A percentile compares a stretch with the other conserved stretches of the same genome.
Conservation (phyloP, 2,888 invertebrate genomes). For the Drosophila subsilvestris region DNA sequence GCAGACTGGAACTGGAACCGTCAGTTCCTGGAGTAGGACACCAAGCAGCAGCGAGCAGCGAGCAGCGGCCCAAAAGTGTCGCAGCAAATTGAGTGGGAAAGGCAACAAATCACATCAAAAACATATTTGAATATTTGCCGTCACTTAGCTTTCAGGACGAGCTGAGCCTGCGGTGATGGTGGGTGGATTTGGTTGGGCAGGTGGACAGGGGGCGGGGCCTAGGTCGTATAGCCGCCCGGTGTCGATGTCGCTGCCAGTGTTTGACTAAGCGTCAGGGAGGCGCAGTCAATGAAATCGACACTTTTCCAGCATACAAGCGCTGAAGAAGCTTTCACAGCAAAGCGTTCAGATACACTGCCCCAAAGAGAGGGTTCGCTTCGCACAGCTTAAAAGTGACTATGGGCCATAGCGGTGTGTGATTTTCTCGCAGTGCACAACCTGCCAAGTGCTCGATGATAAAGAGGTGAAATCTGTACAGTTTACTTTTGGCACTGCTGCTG, state of each 20-base stretch:
- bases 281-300: slow-evolving; percentile 46
- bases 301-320: slow-evolving; percentile 33
- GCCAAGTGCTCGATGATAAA: slow-evolving; percentile 30
- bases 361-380: background rate
- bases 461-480: slow-evolving; percentile 68
- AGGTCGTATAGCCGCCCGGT: slow-evolving; percentile 35
- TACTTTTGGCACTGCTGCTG: slow-evolving; percentile 38
- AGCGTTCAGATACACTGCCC: background rate
- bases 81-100: slow-evolving; percentile 66
- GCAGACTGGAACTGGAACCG: slow-evolving; percentile 25
- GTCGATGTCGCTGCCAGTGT: slow-evolving; percentile 68
- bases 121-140: slow-evolving; percentile 80
- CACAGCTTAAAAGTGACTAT: background rate
- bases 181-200: background rate
- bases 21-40: slow-evolving; percentile 12
- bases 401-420: too few relatives aligned
- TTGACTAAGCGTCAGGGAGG: slow-evolving; percentile 63
- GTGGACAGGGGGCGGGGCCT: slow-evolving; percentile 17
- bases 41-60: too few relatives aligned
- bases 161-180: slow-evolving; percentile 21
- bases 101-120: slow-evolving; percentile 77
- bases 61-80: slow-evolving; percentile 61
- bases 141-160: slow-evolving; percentile 70
- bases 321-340: slow-evolving; percentile 30
- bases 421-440: slow-evolving; percentile 8